Evolutionary conservation across 2,888 invertebrate species (phyloP).

Genomic region (Euzetes globulus): DNA sequence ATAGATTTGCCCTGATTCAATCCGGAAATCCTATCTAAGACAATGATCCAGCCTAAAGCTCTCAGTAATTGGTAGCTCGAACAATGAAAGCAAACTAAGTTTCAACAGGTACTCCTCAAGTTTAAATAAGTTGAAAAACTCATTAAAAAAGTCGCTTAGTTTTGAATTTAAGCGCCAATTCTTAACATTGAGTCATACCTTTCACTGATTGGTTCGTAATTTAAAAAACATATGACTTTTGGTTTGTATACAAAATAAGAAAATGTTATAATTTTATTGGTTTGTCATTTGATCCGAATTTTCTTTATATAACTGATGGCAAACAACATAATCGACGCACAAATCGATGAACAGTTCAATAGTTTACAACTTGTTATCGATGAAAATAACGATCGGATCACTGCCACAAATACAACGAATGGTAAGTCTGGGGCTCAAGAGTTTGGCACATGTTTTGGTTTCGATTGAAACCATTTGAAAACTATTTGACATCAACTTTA

Average conservation of each 20-base stretch:
- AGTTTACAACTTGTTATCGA: background rate
- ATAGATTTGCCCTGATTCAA: background rate
- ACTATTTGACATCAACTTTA: background rate
- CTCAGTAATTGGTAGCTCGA: too few relatives aligned
- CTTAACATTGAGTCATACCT: background rate
- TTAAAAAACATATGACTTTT: background rate
- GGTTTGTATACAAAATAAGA: background rate
- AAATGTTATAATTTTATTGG: background rate
- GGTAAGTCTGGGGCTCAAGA: background rate
- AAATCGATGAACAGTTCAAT: slow-evolving; percentile 16
- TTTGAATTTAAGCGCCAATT: background rate
- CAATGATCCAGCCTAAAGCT: too few relatives aligned
- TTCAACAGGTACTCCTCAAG: too few relatives aligned
- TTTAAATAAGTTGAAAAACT: background rate
- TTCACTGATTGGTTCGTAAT: background rate
- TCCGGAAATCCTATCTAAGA: too few relatives aligned
- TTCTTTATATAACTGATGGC: background rate
- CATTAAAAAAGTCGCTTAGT: background rate
- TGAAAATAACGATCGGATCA: background rate
- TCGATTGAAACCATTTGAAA: too few relatives aligned
- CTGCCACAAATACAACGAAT: background rate
- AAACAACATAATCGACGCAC: background rate
- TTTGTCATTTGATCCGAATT: background rate
- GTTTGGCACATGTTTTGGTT: background rate
- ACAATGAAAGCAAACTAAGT: too few relatives aligned